phyloP scores from a whole-genome alignment of 1,140 invertebrate genomes.

The Sminthurides bifidus region DNA sequence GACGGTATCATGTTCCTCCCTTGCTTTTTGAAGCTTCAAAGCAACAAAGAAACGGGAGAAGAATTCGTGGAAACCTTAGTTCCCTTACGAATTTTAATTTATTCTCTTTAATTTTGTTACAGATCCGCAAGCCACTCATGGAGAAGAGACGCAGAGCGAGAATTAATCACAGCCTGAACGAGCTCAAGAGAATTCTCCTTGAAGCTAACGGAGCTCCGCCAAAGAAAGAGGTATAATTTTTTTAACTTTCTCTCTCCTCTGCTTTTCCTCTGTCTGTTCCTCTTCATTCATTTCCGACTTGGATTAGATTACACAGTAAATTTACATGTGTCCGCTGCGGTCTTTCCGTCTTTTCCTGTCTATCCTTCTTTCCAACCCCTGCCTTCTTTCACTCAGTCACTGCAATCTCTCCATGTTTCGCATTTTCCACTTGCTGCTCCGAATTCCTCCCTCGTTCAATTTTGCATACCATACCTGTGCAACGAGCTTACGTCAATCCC shows the following conservation, averaged over 20 bases:
- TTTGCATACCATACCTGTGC: background rate
- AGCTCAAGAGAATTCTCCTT: slow-evolving; percentile 49
- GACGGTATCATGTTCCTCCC: background rate
- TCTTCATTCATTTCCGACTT: background rate
- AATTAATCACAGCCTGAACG: slow-evolving; percentile 52
- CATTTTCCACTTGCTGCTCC: too few species aligned
- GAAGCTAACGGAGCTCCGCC: slow-evolving; percentile 38
- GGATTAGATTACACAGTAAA: background rate
- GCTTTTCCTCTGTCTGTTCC: slow-evolving; percentile 2
- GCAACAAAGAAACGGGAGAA: background rate
- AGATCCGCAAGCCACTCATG: slow-evolving; percentile 58
- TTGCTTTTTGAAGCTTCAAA: background rate
- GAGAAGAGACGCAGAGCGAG: slow-evolving; percentile 53
- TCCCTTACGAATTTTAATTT: background rate
- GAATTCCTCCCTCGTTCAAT: too few species aligned
- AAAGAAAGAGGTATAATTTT: slow-evolving; percentile 30
- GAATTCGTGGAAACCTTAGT: background rate
- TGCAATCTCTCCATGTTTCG: too few species aligned
- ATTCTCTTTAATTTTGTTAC: slow-evolving; percentile 21
- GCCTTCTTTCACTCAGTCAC: too few species aligned
- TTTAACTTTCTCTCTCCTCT: slow-evolving; percentile 8
- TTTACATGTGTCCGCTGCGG: too few species aligned
- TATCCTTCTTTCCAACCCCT: too few species aligned
- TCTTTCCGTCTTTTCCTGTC: too few species aligned
- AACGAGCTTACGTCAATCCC: background rate